phyloP scores from a whole-genome alignment of 2,113 vertebrate genomes.

The Grammatotria lemairii region DNA sequence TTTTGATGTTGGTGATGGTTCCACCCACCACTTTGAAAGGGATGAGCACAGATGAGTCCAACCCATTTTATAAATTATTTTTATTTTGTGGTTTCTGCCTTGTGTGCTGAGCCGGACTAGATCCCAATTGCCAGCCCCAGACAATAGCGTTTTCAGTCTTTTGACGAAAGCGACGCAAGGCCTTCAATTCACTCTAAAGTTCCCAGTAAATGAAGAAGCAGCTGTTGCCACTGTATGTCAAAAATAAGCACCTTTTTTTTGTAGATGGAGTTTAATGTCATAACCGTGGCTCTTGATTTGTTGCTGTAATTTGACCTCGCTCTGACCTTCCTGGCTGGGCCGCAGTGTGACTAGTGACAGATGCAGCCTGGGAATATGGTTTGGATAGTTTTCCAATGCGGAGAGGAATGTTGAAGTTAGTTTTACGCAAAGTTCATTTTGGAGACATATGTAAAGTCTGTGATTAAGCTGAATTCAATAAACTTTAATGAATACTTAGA shows the following conservation, averaged over 20 bases:
- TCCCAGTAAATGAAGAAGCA: constrained; percentile 9
- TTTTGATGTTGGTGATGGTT: constrained; percentile 60
- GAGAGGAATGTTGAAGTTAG: constrained; percentile 33
- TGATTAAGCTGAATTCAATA: constrained; percentile 67
- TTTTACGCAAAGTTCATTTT: constrained; percentile 57
- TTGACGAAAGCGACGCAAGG: neutral
- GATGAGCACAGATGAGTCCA: constrained; percentile 62
- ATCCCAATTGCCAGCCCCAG: constrained; percentile 20
- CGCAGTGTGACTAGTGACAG: constrained; percentile 53
- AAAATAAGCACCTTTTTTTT: constrained; percentile 26
- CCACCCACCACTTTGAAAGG: constrained; percentile 61
- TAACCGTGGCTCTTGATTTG: constrained; percentile 37
- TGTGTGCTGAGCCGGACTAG: constrained; percentile 41
- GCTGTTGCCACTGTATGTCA: constrained; percentile 18
- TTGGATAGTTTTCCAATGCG: constrained; percentile 32
- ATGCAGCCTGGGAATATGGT: constrained; percentile 62
- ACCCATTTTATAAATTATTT: constrained; percentile 48
- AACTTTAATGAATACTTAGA: constrained; percentile 62
- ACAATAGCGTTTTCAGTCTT: constrained; percentile 15
- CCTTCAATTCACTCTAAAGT: neutral
- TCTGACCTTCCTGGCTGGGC: constrained; percentile 52
- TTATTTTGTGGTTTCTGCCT: constrained; percentile 55
- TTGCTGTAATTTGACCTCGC: constrained; percentile 53
- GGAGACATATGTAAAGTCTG: constrained; percentile 60
- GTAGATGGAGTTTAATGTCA: constrained; percentile 11